Base-by-base conservation (phyloP, 2,113 vertebrate genomes). In the Semicossyphus pulcher region DNA sequence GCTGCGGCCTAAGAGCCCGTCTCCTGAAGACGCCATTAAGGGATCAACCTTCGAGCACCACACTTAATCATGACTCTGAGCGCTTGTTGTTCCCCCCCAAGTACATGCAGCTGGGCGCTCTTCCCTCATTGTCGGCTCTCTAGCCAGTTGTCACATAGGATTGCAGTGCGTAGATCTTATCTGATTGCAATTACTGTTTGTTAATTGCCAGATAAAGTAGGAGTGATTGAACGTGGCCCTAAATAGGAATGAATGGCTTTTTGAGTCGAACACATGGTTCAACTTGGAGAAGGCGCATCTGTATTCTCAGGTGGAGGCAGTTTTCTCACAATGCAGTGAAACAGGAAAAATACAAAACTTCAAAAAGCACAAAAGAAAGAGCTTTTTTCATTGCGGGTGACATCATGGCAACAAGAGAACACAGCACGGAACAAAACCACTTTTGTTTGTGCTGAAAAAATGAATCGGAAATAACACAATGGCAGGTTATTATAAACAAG, bases 101-200 rank as follows among this genome's bases (percentile, higher is more conserved):
- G 83, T 73, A 48, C 75, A 41, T 72, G 60, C 80, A 89, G 80
- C 78, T 83, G 87, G 73, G 39, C 9, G 47, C 72, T 59, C 12
- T 47, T 58, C 66, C 41, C 53, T 68, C 73, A 42, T 60, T 75
- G 75, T 77, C 73, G 11, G 70, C 79, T 84, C 82, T 45, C 65
- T 74, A 74, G 79, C 76, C 81, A 54, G 76, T 83, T 71, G 83
- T 79, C 71, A 69, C 77, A 51, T n/a, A 61, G 82, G 61, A 84
- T 39, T 34, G 61, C 72, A 18, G 56, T 12, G 28, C 37, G 67
- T 58, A 32, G 67, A 72, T 85, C 72, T 74, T 80, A 85, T 89
- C 88, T 83, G 86, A 86, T 82, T 84, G 78, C 81, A 90, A 91
- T 92, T 86, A 88, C 87, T 70, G 85, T 86, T 85, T 82, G 84